phyloP scores from a whole-genome alignment of 1,140 invertebrate species.

The Conopomorpha cramerella region DNA sequence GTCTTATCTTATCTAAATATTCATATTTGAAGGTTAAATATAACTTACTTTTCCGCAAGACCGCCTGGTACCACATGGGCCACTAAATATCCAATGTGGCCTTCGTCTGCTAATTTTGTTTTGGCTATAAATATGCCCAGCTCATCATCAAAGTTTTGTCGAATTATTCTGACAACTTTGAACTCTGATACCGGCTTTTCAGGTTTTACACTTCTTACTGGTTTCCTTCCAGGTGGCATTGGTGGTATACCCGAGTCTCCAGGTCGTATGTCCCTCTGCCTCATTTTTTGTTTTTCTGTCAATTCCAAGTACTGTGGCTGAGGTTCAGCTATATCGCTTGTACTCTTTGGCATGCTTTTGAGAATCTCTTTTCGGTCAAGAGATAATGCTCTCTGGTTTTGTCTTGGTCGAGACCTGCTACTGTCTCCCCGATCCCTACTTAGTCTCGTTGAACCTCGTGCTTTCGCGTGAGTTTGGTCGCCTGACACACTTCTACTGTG shows the following conservation, averaged over 20 bases:
- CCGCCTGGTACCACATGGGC: slow-evolving; percentile 81
- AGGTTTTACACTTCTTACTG: slow-evolving; percentile 30
- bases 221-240: slow-evolving; percentile 53
- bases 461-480: slow-evolving; percentile 45
- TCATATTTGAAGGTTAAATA: too few relatives aligned
- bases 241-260: slow-evolving; percentile 45
- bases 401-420: slow-evolving; percentile 29
- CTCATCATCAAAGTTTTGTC: slow-evolving; percentile 70
- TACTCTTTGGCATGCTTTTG: slow-evolving; percentile 47
- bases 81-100: slow-evolving; percentile 76
- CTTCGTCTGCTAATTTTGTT: slow-evolving; percentile 68
- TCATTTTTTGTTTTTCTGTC: slow-evolving; percentile 50
- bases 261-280: slow-evolving; percentile 39
- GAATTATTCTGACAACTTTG: slow-evolving; percentile 70
- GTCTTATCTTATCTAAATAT: too few relatives aligned
- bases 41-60: slow-evolving; percentile 73
- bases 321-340: slow-evolving; percentile 34
- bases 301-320: slow-evolving; percentile 45
- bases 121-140: slow-evolving; percentile 86
- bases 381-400: slow-evolving; percentile 54
- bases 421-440: slow-evolving; percentile 35
- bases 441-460: slow-evolving; percentile 33
- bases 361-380: slow-evolving; percentile 60
- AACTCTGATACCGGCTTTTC: slow-evolving; percentile 54
- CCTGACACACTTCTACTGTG: slow-evolving; percentile 52